phyloP scores from a whole-genome alignment of 2,797 vertebrate genomes.

The Chaunax sp. region DNA sequence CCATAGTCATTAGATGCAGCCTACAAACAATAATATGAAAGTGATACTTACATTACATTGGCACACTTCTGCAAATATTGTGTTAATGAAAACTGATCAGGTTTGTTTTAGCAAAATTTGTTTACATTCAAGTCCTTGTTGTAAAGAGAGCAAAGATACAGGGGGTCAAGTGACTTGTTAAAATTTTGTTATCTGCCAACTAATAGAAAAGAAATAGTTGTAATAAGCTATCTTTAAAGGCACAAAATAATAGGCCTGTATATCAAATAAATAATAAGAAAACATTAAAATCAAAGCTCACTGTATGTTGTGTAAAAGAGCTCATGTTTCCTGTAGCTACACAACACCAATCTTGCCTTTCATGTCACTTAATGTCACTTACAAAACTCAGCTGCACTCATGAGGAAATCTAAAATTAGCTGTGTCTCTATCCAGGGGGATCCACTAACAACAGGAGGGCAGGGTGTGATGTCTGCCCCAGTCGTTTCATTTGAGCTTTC shows the following conservation, averaged over 20 bases:
- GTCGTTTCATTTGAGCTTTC: conserved; percentile 78
- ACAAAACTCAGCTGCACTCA: not conserved
- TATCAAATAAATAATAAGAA: not conserved
- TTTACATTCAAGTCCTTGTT: not conserved
- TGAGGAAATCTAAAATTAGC: conserved; percentile 50
- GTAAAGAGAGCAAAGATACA: not conserved
- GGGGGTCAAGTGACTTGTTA: not conserved
- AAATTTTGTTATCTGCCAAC: not conserved
- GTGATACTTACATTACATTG: not conserved
- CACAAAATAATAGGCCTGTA: not conserved
- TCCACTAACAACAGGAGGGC: conserved; percentile 27
- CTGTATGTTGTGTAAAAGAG: not conserved
- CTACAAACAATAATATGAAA: not conserved
- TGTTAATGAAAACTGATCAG: not conserved
- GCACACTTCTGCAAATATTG: not conserved
- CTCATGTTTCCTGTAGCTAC: conserved; percentile 10
- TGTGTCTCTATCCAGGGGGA: conserved; percentile 13
- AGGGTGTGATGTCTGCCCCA: conserved; percentile 50
- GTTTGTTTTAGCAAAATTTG: not conserved
- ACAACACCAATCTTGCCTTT: conserved; percentile 4
- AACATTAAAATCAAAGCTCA: not conserved
- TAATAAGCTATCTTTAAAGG: too few species aligned
- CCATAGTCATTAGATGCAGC: not conserved
- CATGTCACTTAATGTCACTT: not conserved
- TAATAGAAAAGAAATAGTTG: not conserved